phyloP scores from a whole-genome alignment of 2,797 vertebrate genomes.

The Siniperca scherzeri region DNA sequence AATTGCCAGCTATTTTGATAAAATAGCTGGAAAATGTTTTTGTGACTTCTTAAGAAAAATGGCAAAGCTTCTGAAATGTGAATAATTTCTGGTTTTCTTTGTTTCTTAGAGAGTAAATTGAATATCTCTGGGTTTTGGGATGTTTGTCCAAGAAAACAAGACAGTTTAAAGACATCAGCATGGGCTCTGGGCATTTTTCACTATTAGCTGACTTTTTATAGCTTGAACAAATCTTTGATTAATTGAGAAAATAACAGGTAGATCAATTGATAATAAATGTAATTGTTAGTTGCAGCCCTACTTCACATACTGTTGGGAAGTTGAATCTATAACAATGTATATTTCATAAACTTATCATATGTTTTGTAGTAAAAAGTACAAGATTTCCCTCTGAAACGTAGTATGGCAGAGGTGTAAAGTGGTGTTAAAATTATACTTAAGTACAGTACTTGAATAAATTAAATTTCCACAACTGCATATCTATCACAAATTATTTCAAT shows the following conservation, averaged over 20 bases:
- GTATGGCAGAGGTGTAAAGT: not conserved
- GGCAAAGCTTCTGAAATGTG: not conserved
- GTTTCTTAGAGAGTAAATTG: not conserved
- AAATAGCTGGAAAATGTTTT: not conserved
- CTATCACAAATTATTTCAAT: not conserved
- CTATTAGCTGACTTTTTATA: not conserved
- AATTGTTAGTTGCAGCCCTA: not conserved
- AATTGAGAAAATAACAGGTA: not conserved
- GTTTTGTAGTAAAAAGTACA: not conserved
- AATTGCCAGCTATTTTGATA: not conserved
- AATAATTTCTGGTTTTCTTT: not conserved
- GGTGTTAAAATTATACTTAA: not conserved
- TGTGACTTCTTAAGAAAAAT: not conserved
- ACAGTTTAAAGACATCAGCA: not conserved
- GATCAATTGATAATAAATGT: not conserved
- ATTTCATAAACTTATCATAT: not conserved
- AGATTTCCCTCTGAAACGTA: not conserved
- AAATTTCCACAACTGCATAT: not conserved
- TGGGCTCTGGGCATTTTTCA: not conserved
- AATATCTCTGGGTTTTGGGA: not conserved
- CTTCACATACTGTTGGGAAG: not conserved
- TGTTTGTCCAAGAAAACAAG: not conserved
- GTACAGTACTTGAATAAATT: not conserved
- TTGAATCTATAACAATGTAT: not conserved
- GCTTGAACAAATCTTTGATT: not conserved